phyloP scores from a whole-genome alignment of 1,140 invertebrate species.

The Octopus sinensis region DNA sequence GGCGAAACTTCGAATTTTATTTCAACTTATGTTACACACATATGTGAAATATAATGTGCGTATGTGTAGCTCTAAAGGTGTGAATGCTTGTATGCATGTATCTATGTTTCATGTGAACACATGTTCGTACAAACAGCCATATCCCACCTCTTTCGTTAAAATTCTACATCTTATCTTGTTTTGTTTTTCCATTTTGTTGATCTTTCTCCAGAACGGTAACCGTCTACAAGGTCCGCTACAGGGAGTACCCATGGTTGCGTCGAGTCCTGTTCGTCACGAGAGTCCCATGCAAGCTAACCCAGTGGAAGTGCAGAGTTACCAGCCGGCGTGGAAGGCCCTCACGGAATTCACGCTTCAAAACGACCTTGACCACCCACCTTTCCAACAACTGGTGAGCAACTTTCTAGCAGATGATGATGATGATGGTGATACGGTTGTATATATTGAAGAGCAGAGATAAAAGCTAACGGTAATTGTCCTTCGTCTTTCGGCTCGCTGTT shows the following conservation, averaged over 20 bases:
- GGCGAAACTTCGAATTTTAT: no score
- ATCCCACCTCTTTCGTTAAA: no score
- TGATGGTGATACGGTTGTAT: slow-evolving; percentile 38
- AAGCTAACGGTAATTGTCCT: slow-evolving; percentile 11
- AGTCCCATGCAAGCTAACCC: slow-evolving; percentile 48
- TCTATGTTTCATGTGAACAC: no score
- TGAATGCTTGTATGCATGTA: no score
- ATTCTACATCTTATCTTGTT: slow-evolving; percentile 13
- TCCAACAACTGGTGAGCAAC: slow-evolving; percentile 87
- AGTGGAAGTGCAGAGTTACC: slow-evolving; percentile 90
- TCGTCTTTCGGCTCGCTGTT: slow-evolving; percentile 12
- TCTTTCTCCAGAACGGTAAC: slow-evolving; percentile 75
- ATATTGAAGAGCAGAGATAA: slow-evolving; percentile 33
- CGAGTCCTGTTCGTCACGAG: slow-evolving; percentile 89
- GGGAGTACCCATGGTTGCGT: slow-evolving; percentile 94
- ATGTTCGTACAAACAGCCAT: no score
- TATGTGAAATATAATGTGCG: no score
- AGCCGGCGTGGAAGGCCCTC: slow-evolving; percentile 92
- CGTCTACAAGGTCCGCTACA: slow-evolving; percentile 75
- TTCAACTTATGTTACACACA: no score
- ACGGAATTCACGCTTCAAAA: slow-evolving; percentile 92
- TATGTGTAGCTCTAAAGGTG: no score
- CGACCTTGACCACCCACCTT: slow-evolving; percentile 86
- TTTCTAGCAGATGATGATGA: slow-evolving; percentile 47
- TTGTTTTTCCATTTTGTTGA: slow-evolving; percentile 21